These are phyloP conservation scores for Calcarius lapponicus DNA, from an alignment of 2,797 vertebrate species.

Conservation along the genomic window DNA sequence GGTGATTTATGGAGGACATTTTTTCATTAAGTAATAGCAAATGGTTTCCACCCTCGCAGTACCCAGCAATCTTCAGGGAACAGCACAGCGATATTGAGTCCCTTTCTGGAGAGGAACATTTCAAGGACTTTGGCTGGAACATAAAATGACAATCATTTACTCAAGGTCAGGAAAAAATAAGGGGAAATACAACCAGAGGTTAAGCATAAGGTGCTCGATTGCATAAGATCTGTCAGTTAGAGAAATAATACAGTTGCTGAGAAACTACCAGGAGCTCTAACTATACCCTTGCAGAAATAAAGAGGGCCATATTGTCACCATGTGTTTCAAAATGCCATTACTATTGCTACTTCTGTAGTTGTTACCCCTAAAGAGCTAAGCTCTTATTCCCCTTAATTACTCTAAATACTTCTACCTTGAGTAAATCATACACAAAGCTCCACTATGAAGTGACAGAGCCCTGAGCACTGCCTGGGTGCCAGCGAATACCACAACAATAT, in stretches of 20 bases:
- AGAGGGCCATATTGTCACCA: neutral
- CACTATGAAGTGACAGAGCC: neutral
- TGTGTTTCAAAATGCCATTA: neutral
- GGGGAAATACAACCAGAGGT: slow-evolving; percentile 41
- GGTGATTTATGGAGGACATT: slow-evolving; percentile 71
- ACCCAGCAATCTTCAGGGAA: slow-evolving; percentile 68
- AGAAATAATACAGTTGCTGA: slow-evolving; percentile 30
- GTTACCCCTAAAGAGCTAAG: neutral
- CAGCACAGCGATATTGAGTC: slow-evolving; percentile 31
- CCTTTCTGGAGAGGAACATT: slow-evolving; percentile 55
- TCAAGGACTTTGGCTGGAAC: slow-evolving; percentile 62
- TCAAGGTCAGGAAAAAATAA: slow-evolving; percentile 54
- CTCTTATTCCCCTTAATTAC: slow-evolving; percentile 24
- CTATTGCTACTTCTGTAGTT: neutral
- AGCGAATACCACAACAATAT: neutral
- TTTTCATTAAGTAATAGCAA: slow-evolving; percentile 74
- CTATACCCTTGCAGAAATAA: neutral
- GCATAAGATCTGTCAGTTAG: slow-evolving; percentile 27
- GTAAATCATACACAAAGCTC: neutral
- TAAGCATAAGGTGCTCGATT: slow-evolving; percentile 29
- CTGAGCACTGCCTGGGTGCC: neutral
- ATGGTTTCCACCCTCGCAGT: slow-evolving; percentile 64
- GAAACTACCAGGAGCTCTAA: neutral
- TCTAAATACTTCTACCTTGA: neutral
- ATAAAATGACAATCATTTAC: slow-evolving; percentile 65